A percentile compares a stretch with the other conserved stretches of the same genome.
These are phyloP conservation scores for Solea solea DNA, from an alignment of 2,113 vertebrate species.

Conservation along the genomic window DNA sequence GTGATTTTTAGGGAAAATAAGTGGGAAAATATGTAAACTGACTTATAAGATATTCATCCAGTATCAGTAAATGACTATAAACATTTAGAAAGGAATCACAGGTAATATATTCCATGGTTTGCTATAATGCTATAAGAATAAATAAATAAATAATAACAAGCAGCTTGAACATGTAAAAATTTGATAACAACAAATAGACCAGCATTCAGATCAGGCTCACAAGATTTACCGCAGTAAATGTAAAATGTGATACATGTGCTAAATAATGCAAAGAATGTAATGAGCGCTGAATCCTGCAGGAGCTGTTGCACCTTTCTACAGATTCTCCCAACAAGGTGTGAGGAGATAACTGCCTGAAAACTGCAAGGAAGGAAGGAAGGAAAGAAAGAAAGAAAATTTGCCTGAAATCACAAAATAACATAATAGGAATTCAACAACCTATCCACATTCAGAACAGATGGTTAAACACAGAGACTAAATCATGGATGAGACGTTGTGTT, in stretches of 20 bases:
- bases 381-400: too few species aligned
- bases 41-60: too few species aligned
- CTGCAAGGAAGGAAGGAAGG: background rate
- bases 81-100: too few species aligned
- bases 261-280: conserved; percentile 66
- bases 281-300: conserved; percentile 31
- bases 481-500: conserved; percentile 54
- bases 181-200: conserved; percentile 50
- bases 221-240: conserved; percentile 41
- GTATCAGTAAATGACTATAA: too few species aligned
- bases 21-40: too few species aligned
- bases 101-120: too few species aligned
- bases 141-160: background rate
- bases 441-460: conserved; percentile 24
- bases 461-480: conserved; percentile 41
- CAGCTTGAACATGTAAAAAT: conserved; percentile 36
- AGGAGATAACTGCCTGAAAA: background rate
- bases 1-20: too few species aligned
- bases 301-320: conserved; percentile 3
- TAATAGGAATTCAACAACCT: conserved; percentile 16
- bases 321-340: background rate
- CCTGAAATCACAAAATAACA: too few species aligned
- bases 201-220: conserved; percentile 5
- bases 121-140: background rate
- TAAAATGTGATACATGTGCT: conserved; percentile 36